These are phyloP conservation scores for Exocentrus adspersus DNA, from an alignment of 2,888 invertebrate genomes.

Conservation along the genomic window DNA sequence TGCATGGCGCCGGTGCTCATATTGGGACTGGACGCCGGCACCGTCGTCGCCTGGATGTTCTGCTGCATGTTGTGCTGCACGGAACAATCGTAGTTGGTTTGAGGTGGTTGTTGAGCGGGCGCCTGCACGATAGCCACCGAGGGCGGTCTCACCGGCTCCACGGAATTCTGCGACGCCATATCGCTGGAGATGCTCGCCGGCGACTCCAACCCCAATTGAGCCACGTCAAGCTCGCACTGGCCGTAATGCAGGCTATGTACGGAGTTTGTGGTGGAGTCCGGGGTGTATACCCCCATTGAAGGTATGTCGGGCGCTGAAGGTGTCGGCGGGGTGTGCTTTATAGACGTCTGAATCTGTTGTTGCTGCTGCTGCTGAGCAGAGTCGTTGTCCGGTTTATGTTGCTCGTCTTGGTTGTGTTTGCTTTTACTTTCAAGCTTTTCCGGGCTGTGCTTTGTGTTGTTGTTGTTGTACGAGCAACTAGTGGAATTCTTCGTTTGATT, in stretches of 20 bases:
- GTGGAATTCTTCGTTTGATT: conserved; percentile 35
- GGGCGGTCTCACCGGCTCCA: conserved; percentile 70
- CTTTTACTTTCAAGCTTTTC: conserved; percentile 32
- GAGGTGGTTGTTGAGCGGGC: conserved; percentile 51
- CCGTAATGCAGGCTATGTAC: conserved; percentile 80
- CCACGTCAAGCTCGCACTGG: conserved; percentile 85
- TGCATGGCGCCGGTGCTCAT: conserved; percentile 42
- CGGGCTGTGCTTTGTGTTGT: conserved; percentile 20
- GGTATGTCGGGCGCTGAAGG: conserved; percentile 71
- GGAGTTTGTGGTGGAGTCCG: conserved; percentile 84
- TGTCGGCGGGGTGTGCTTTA: conserved; percentile 51
- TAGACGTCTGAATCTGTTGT: conserved; percentile 34
- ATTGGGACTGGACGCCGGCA: conserved; percentile 64
- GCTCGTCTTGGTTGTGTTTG: conserved; percentile 41
- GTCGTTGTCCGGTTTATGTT: conserved; percentile 38
- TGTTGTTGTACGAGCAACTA: conserved; percentile 36
- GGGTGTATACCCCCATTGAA: conserved; percentile 88
- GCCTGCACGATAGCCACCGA: conserved; percentile 66
- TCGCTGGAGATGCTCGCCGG: conserved; percentile 90
- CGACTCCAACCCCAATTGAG: conserved; percentile 86
- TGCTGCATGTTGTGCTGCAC: conserved; percentile 74
- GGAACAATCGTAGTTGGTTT: conserved; percentile 74
- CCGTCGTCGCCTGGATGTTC: conserved; percentile 49
- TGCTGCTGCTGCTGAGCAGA: conserved; percentile 37
- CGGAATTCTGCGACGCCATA: conserved; percentile 79